Conservation (phyloP, 2,113 vertebrate genomes). For the Desmodus rotundus region DNA sequence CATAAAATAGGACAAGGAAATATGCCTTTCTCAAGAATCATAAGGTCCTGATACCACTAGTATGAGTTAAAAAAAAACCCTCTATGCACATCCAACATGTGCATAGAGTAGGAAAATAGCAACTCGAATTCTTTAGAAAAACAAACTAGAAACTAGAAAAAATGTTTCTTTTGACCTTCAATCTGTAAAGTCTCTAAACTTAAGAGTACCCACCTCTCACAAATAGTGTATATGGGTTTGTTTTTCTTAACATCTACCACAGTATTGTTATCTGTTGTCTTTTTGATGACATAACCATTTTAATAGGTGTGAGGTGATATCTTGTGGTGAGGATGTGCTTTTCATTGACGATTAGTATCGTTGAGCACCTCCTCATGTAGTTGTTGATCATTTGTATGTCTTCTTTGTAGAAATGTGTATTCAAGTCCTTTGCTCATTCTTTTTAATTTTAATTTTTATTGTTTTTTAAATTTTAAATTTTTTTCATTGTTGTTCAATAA, state of each 20-base stretch:
- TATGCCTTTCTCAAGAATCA: not conserved
- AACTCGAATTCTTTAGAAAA: not conserved
- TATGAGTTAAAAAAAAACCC: not conserved
- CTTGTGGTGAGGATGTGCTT: not conserved
- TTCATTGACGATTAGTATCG: not conserved
- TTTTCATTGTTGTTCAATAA: no score
- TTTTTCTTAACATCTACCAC: not conserved
- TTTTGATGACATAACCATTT: not conserved
- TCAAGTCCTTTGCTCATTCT: no score
- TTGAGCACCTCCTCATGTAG: not conserved
- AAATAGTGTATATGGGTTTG: not conserved
- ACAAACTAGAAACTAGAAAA: not conserved
- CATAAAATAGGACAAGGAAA: not conserved
- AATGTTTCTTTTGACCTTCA: not conserved
- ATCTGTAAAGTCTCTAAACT: not conserved
- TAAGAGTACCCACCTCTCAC: not conserved
- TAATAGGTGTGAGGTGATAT: not conserved
- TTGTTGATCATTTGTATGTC: no score
- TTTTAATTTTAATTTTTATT: no score
- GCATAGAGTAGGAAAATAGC: not conserved
- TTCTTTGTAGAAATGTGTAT: no score
- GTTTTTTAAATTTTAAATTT: no score
- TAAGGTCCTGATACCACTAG: not conserved
- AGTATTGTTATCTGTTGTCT: not conserved
- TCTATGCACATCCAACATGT: not conserved